Percentiles rank a stretch among this genome's conserved stretches.
These are phyloP conservation scores for Onychostruthus taczanowskii DNA, from an alignment of 2,113 vertebrate genomes.

Conservation along the genomic window DNA sequence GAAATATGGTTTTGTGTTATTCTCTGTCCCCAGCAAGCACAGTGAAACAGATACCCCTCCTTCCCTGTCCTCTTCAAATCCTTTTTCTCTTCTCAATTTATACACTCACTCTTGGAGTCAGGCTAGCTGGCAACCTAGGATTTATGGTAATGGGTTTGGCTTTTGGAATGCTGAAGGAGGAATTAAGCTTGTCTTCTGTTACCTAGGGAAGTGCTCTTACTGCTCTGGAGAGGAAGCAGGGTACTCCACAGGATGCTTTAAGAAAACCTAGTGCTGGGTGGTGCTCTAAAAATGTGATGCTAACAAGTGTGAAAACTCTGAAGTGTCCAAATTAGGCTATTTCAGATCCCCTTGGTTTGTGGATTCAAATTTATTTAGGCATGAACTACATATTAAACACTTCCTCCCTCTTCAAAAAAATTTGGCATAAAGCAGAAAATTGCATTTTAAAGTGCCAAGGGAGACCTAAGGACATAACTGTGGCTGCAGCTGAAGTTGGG, in stretches of 20 bases:
- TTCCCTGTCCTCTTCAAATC: not conserved
- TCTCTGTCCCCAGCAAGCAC: not conserved
- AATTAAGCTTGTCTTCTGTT: not conserved
- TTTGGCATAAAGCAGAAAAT: not conserved
- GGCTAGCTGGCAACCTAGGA: not conserved
- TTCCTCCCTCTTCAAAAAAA: not conserved
- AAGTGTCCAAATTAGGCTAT: not conserved
- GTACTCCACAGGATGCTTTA: not conserved
- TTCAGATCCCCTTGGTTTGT: not conserved
- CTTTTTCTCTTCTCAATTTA: not conserved
- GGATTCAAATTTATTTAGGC: not conserved
- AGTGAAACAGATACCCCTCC: not conserved
- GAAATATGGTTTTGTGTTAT: not conserved
- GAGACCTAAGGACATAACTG: not conserved
- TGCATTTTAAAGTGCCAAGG: not conserved
- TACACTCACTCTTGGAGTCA: not conserved
- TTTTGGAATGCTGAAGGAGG: not conserved
- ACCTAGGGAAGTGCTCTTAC: not conserved
- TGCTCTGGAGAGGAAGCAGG: not conserved
- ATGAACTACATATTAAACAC: not conserved
- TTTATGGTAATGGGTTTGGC: not conserved
- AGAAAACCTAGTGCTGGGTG: not conserved
- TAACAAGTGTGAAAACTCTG: not conserved
- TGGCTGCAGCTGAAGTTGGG: not conserved
- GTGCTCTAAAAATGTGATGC: not conserved